Base-by-base conservation (phyloP, 2,797 vertebrate genomes). In the Neomorphus geoffroyi region DNA sequence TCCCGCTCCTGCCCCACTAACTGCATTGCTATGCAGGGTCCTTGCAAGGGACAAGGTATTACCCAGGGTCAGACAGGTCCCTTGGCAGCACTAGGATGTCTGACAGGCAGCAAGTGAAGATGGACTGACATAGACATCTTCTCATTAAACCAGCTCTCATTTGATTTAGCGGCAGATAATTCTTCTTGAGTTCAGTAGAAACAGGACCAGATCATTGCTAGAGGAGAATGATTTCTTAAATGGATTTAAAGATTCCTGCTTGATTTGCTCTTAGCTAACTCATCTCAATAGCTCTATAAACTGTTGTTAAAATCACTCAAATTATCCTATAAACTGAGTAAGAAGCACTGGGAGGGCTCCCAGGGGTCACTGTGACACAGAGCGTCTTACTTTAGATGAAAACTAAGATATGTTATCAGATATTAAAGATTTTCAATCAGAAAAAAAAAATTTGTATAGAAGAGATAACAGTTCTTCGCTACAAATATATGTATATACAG, bases 81-180 rank as follows among this genome's bases (percentile, higher is more conserved):
- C 21, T 83, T 69, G 41, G 21, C 14, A 80, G 11, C 14, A 22
- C 21, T 58, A 48, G 19, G 6, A 23, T 46, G n/a, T 46, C 37
- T 0, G 0, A 35, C 15, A 74, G 8, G 26, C 26, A 57, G 30
- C 9, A 48, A 64, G 23, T 71, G 13, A 51, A 13, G 33, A 46
- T 16, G 18, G 35, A 22, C n/a, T 43, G 65, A 45, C 48, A 70
- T 1, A n/a, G n/a, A 72, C 5, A 37, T 43, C 37, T 73, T 66
- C 22, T 37, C 2, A 4, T 67, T 88, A 93, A 82, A 82, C 15
- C 4, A 90, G 10, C 4, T 79, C 10, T 77, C 23, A 24, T 53
- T 79, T 75, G 27, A 70, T 72, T 88, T 46, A 46, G 18, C 60
- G 43, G 27, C 21, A 83, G 37, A n/a, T n/a, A 85, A 37, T 70